Percentiles rank a stretch among this genome's conserved stretches.
phyloP scores from a whole-genome alignment of 1,140 invertebrate genomes.

The Melanaphis sacchari region DNA sequence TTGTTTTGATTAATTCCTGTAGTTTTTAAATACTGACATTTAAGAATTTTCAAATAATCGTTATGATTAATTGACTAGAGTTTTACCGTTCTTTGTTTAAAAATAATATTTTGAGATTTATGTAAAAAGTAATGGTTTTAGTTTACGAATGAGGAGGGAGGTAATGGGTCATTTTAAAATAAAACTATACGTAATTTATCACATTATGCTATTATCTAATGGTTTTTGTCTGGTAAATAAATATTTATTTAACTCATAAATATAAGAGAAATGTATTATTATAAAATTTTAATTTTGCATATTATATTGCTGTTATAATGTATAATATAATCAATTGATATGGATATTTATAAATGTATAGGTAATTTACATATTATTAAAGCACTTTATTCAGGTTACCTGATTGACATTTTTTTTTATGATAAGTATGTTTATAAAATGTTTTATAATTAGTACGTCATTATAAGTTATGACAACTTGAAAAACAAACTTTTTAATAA shows the following conservation, averaged over 20 bases:
- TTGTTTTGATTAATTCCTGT: not conserved
- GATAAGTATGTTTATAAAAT: not conserved
- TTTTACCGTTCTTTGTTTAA: constrained; percentile 1
- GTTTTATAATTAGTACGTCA: not conserved
- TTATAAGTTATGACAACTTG: not conserved
- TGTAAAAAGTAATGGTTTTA: constrained; percentile 30
- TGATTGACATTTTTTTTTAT: not conserved
- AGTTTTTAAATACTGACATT: not conserved
- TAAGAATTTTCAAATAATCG: constrained; percentile 22
- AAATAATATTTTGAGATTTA: constrained; percentile 27
- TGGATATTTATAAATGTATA: too few species aligned
- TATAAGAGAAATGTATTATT: not conserved
- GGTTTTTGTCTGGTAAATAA: not conserved
- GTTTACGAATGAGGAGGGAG: not conserved
- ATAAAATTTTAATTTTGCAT: too few species aligned
- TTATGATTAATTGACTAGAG: not conserved
- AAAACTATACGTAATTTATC: constrained; percentile 25
- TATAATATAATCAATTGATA: not conserved
- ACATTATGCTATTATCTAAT: constrained; percentile 9
- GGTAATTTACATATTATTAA: not conserved
- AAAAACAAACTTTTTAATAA: not conserved
- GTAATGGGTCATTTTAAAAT: constrained; percentile 13
- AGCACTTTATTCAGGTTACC: not conserved
- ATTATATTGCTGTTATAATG: not conserved
- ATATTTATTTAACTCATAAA: not conserved